phyloP scores from a whole-genome alignment of 1,140 invertebrate genomes.

The Orius laevigatus region DNA sequence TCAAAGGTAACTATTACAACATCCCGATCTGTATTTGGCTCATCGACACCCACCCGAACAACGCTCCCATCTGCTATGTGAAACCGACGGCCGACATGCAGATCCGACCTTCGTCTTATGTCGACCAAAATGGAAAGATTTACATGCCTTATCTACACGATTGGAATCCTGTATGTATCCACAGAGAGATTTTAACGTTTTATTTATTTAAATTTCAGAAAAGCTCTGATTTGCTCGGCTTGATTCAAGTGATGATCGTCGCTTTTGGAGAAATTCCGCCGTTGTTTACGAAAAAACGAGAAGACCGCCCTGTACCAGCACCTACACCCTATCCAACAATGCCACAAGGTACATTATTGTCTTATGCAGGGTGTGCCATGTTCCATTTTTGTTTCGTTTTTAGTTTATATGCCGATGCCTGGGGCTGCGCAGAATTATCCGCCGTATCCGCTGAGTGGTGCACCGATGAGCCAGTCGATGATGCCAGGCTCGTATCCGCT shows the following conservation, averaged over 20 bases:
- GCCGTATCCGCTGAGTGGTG: slow-evolving; percentile 17
- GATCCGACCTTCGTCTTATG: slow-evolving; percentile 85
- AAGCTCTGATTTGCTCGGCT: slow-evolving; percentile 61
- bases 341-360: slow-evolving; percentile 4
- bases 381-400: slow-evolving; percentile 17
- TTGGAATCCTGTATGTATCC: slow-evolving; percentile 63
- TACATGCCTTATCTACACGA: slow-evolving; percentile 94
- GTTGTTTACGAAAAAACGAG: slow-evolving; percentile 62
- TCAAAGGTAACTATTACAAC: slow-evolving; percentile 79
- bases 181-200: not conserved
- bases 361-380: slow-evolving; percentile 2
- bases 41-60: slow-evolving; percentile 90
- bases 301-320: slow-evolving; percentile 24
- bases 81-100: slow-evolving; percentile 89
- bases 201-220: slow-evolving; percentile 34
- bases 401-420: slow-evolving; percentile 47
- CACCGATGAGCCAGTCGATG: slow-evolving; percentile 17
- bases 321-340: slow-evolving; percentile 40
- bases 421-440: slow-evolving; percentile 29
- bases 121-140: slow-evolving; percentile 90
- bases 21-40: slow-evolving; percentile 95
- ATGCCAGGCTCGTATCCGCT: slow-evolving; percentile 24
- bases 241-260: slow-evolving; percentile 82
- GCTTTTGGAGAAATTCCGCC: slow-evolving; percentile 92
- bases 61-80: slow-evolving; percentile 96